These are phyloP conservation scores for Dermatophagoides farinae DNA, from an alignment of 1,140 invertebrate species.

Conservation along the genomic window DNA sequence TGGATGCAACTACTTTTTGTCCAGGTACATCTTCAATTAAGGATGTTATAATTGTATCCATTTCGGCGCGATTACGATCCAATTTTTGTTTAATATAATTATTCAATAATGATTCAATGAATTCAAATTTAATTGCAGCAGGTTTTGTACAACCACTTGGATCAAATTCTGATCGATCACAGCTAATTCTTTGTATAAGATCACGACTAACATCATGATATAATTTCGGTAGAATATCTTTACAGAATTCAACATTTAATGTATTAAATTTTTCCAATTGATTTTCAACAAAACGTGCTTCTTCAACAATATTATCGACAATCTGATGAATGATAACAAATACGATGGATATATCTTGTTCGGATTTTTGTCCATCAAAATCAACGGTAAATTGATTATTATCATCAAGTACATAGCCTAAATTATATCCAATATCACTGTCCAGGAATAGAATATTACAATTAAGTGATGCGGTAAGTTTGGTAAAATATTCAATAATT, in stretches of 20 bases:
- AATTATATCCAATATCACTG: neutral
- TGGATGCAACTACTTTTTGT: neutral
- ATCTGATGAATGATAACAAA: slow-evolving; percentile 9
- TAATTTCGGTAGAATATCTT: slow-evolving; percentile 4
- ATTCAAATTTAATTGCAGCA: slow-evolving; percentile 14
- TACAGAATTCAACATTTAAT: slow-evolving; percentile 2
- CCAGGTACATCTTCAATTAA: neutral
- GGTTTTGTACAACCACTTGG: slow-evolving; percentile 10
- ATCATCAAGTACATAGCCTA: neutral
- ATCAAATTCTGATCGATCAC: slow-evolving; percentile 12
- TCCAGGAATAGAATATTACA: neutral
- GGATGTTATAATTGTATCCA: neutral
- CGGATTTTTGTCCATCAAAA: neutral
- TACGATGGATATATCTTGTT: neutral
- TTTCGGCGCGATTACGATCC: slow-evolving; percentile 8
- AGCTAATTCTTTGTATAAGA: slow-evolving; percentile 7
- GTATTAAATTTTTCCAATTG: slow-evolving; percentile 4
- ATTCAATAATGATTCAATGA: slow-evolving; percentile 12
- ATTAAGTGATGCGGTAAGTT: neutral
- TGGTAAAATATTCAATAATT: neutral
- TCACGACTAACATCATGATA: neutral
- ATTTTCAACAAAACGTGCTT: slow-evolving; percentile 10
- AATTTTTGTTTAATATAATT: neutral
- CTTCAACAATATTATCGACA: slow-evolving; percentile 1
- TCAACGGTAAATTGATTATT: neutral